Conservation (phyloP, 2,888 invertebrate species). For the Spodoptera picta region DNA sequence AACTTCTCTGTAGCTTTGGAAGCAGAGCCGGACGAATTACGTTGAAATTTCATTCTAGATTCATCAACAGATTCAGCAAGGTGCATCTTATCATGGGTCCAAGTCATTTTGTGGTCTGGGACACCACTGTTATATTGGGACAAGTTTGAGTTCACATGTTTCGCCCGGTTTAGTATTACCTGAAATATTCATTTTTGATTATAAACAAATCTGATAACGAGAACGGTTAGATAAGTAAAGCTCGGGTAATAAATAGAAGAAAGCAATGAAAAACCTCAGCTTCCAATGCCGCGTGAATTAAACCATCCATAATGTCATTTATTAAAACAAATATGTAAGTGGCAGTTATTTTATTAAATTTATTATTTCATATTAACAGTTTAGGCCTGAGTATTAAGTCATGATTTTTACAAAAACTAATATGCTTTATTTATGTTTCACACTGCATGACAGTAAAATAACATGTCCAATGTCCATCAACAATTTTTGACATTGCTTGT, state of each 20-base stretch:
- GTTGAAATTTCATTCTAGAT: slow-evolving; percentile 84
- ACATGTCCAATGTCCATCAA: slow-evolving; percentile 87
- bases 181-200: slow-evolving; percentile 66
- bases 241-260: slow-evolving; percentile 67
- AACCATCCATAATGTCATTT: slow-evolving; percentile 89
- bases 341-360: slow-evolving; percentile 78
- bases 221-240: slow-evolving; percentile 48
- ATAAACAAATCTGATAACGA: slow-evolving; percentile 39
- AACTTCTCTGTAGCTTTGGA: slow-evolving; percentile 80
- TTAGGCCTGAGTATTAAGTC: slow-evolving; percentile 86
- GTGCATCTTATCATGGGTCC: slow-evolving; percentile 87
- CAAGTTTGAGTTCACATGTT: slow-evolving; percentile 85
- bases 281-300: slow-evolving; percentile 89
- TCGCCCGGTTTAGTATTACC: slow-evolving; percentile 85
- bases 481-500: slow-evolving; percentile 79
- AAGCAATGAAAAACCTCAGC: slow-evolving; percentile 84
- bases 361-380: slow-evolving; percentile 83
- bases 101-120: slow-evolving; percentile 87
- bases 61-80: slow-evolving; percentile 85
- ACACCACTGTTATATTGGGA: slow-evolving; percentile 84
- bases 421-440: slow-evolving; percentile 88
- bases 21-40: slow-evolving; percentile 77
- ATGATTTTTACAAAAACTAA: slow-evolving; percentile 86
- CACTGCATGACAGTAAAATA: slow-evolving; percentile 88
- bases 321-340: slow-evolving; percentile 82